Percentiles rank a stretch among this genome's conserved stretches.
phyloP scores from a whole-genome alignment of 2,797 vertebrate genomes.

The Rhinella marina region DNA sequence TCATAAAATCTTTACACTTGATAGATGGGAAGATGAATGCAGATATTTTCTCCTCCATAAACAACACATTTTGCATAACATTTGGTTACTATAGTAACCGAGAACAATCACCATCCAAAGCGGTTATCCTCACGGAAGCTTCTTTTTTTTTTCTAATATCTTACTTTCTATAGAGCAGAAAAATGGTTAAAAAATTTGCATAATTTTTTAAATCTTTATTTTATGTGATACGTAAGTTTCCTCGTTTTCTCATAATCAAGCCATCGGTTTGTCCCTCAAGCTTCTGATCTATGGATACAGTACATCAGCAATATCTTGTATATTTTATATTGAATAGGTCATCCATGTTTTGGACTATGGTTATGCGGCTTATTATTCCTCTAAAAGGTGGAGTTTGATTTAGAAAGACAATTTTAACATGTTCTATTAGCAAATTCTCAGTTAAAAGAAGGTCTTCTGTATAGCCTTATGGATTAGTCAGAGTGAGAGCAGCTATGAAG shows the following conservation, averaged over 20 bases:
- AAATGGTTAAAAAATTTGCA: not conserved
- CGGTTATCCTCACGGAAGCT: not conserved
- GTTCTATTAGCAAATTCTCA: no score
- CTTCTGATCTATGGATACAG: not conserved
- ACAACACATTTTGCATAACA: slow-evolving; percentile 46
- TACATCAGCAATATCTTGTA: not conserved
- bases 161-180: not conserved
- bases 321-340: not conserved
- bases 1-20: slow-evolving; percentile 24
- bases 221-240: not conserved
- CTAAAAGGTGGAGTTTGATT: not conserved
- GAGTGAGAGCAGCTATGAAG: no score
- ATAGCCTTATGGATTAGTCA: no score
- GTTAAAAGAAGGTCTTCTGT: no score
- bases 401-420: no score
- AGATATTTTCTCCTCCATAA: slow-evolving; percentile 34
- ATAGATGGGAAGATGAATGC: slow-evolving; percentile 3
- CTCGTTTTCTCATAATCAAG: not conserved
- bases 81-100: slow-evolving; percentile 53
- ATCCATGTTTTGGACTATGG: not conserved
- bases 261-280: not conserved
- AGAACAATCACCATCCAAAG: slow-evolving; percentile 30
- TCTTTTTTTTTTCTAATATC: not conserved
- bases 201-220: not conserved
- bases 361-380: not conserved